These are phyloP conservation scores for Glyptemys insculpta DNA, from an alignment of 2,797 vertebrate genomes.

Conservation along the genomic window DNA sequence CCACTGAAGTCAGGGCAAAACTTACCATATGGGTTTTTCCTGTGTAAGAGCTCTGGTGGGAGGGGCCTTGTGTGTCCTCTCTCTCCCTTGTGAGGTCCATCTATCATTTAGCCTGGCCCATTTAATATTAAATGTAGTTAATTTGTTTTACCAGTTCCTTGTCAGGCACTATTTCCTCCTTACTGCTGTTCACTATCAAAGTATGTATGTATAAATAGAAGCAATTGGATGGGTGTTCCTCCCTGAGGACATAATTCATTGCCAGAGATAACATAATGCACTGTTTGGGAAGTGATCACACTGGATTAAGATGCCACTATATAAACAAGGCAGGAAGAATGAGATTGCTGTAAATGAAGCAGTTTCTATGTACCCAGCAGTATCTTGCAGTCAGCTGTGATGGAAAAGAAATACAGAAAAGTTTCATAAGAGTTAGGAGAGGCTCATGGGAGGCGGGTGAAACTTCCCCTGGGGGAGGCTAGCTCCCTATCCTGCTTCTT, in stretches of 20 bases:
- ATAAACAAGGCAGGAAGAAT: constrained; percentile 34
- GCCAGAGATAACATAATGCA: constrained; percentile 44
- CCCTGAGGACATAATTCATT: constrained; percentile 48
- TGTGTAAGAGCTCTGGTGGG: background rate
- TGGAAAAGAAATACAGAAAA: constrained; percentile 25
- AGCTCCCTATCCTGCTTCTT: too few species aligned
- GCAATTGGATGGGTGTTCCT: constrained; percentile 23
- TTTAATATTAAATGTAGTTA: background rate
- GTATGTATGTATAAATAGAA: background rate
- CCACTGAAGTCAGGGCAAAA: background rate
- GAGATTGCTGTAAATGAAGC: constrained; percentile 3
- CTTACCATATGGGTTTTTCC: background rate
- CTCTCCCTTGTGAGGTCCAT: background rate
- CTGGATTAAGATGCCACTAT: constrained; percentile 57
- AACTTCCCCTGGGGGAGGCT: too few species aligned
- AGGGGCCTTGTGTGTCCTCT: background rate
- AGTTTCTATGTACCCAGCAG: background rate
- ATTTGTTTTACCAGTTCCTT: background rate
- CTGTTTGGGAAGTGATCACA: constrained; percentile 36
- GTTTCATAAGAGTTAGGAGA: background rate
- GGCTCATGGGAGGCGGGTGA: background rate
- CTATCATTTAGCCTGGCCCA: background rate
- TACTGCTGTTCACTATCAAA: background rate
- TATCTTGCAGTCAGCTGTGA: background rate
- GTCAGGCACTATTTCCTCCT: background rate